A percentile compares a stretch with the other conserved stretches of the same genome.
Conservation (phyloP, 2,888 invertebrate species). For the Aelia acuminata region DNA sequence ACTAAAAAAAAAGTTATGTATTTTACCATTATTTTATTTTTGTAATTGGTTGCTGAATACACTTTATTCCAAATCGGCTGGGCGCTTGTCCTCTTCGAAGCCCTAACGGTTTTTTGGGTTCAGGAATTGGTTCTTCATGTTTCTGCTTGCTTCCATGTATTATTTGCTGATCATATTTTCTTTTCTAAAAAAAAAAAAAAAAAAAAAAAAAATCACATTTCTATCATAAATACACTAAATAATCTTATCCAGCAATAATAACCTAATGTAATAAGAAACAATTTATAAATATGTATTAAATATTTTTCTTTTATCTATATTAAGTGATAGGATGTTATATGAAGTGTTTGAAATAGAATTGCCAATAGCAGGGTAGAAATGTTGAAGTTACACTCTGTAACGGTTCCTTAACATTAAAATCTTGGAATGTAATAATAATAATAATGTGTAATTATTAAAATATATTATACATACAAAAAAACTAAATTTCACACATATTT, state of each 20-base stretch:
- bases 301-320: no score
- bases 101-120: background rate
- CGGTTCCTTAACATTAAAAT: no score
- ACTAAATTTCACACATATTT: no score
- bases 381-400: no score
- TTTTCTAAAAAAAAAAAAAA: background rate
- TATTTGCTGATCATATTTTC: background rate
- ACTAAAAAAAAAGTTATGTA: background rate
- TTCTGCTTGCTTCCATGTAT: background rate
- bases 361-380: no score
- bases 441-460: no score
- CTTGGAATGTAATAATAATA: no score
- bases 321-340: no score
- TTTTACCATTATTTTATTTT: conserved; percentile 5
- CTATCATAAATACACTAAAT: background rate
- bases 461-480: no score
- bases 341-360: no score
- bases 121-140: background rate
- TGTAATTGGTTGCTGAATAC: background rate
- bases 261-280: no score
- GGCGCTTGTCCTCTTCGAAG: background rate
- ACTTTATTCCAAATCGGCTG: background rate
- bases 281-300: no score
- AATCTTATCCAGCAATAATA: background rate
- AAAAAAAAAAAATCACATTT: background rate